Evolutionary conservation across 2,888 invertebrate genomes (phyloP).

Genomic region (Eupelmus urozonus): DNA sequence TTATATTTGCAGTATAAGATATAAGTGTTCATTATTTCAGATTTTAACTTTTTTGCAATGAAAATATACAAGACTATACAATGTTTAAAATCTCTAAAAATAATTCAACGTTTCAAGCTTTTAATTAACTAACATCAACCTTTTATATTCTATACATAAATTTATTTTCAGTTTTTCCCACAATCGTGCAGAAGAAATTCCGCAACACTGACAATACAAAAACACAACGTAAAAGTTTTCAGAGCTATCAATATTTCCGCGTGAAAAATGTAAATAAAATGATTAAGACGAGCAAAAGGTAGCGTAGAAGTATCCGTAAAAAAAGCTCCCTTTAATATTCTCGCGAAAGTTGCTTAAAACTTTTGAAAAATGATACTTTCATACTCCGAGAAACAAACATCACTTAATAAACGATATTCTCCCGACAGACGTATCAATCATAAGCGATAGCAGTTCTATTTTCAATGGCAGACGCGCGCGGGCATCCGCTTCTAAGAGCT

Average conservation of each 20-base stretch:
- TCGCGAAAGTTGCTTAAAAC: not conserved
- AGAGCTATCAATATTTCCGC: not conserved
- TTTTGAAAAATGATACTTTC: conserved; percentile 41
- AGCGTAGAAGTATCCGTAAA: not conserved
- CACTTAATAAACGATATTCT: conserved; percentile 53
- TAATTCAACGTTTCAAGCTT: too few relatives aligned
- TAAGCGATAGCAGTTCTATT: conserved; percentile 74
- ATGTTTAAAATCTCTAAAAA: too few relatives aligned
- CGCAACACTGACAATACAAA: too few relatives aligned
- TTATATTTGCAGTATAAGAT: too few relatives aligned
- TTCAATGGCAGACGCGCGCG: conserved; percentile 71
- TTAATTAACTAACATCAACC: too few relatives aligned
- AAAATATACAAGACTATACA: too few relatives aligned
- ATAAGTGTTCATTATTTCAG: too few relatives aligned
- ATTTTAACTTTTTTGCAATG: too few relatives aligned
- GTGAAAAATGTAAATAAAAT: not conserved
- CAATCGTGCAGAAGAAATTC: too few relatives aligned
- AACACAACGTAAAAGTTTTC: too few relatives aligned
- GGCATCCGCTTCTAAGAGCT: conserved; percentile 63
- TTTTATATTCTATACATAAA: too few relatives aligned
- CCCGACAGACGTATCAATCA: conserved; percentile 71
- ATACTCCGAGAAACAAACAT: conserved; percentile 46
- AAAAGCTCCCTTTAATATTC: not conserved
- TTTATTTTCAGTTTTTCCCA: too few relatives aligned
- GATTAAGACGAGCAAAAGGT: not conserved